A percentile compares a stretch with the other conserved stretches of the same genome.
Evolutionary conservation across 2,113 vertebrate genomes (phyloP).

Genomic region (Chlorodrepanis virens): DNA sequence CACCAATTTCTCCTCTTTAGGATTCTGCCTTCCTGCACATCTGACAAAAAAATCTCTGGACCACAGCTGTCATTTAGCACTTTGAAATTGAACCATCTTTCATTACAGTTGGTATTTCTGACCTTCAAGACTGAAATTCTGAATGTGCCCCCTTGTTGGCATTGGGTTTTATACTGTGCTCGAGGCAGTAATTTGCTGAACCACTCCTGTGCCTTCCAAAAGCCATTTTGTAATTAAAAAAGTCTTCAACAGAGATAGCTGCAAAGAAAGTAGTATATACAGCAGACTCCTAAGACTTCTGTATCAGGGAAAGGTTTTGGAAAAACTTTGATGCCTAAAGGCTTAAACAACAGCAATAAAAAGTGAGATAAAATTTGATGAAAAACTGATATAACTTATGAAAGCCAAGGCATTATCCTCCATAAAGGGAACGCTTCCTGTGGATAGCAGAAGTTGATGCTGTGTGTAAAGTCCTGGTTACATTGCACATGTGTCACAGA

Average conservation of each 20-base stretch:
- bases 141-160: background rate
- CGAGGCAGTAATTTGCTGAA: conserved; percentile 52
- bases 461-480: background rate
- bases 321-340: background rate
- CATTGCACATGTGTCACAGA: accelerated
- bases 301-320: background rate
- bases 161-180: background rate
- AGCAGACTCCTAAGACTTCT: background rate
- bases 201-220: conserved; percentile 11
- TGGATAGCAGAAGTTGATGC: background rate
- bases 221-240: conserved; percentile 42
- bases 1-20: background rate
- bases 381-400: background rate
- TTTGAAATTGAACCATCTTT: background rate
- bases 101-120: conserved; percentile 27
- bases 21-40: background rate
- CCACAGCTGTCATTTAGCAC: background rate
- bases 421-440: background rate
- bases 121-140: conserved; percentile 48
- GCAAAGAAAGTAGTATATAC: background rate
- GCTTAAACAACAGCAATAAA: background rate
- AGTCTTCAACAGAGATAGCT: background rate
- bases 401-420: background rate
- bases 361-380: background rate
- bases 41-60: background rate